A percentile compares a stretch with the other conserved stretches of the same genome.
Evolutionary conservation across 2,888 invertebrate species (phyloP).

Genomic region (Acrocera orbiculus): DNA sequence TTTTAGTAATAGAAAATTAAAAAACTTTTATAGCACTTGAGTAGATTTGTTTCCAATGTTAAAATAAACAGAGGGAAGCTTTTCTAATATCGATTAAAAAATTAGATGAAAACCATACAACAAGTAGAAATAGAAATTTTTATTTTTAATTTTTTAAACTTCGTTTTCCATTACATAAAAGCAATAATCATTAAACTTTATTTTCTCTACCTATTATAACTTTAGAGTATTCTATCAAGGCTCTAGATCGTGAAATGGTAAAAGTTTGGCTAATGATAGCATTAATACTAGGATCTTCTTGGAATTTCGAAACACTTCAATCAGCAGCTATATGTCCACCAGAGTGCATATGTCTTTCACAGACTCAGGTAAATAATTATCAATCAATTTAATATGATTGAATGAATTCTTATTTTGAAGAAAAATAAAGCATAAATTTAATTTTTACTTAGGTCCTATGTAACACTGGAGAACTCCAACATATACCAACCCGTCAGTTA

Average conservation of each 20-base stretch:
- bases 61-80: too few species aligned
- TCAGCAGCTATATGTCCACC: constrained; percentile 50
- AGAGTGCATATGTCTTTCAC: constrained; percentile 73
- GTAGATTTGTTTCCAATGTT: too few species aligned
- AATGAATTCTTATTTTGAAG: constrained; percentile 22
- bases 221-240: too few species aligned
- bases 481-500: constrained; percentile 58
- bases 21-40: too few species aligned
- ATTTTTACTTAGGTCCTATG: constrained; percentile 50
- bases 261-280: constrained; percentile 30
- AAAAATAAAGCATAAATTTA: constrained; percentile 17
- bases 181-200: too few species aligned
- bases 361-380: constrained; percentile 53
- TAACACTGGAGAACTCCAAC: constrained; percentile 66
- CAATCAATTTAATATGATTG: constrained; percentile 11
- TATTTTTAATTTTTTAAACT: too few species aligned
- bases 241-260: constrained; percentile 31
- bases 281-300: constrained; percentile 32
- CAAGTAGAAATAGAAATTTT: too few species aligned
- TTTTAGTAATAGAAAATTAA: too few species aligned
- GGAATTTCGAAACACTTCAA: constrained; percentile 30
- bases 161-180: too few species aligned
- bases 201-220: too few species aligned
- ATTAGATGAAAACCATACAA: too few species aligned
- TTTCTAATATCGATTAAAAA: too few species aligned